Percentiles rank a stretch among this genome's conserved stretches.
These are phyloP conservation scores for Cetonia aurata DNA, from an alignment of 2,888 invertebrate species.

Conservation along the genomic window DNA sequence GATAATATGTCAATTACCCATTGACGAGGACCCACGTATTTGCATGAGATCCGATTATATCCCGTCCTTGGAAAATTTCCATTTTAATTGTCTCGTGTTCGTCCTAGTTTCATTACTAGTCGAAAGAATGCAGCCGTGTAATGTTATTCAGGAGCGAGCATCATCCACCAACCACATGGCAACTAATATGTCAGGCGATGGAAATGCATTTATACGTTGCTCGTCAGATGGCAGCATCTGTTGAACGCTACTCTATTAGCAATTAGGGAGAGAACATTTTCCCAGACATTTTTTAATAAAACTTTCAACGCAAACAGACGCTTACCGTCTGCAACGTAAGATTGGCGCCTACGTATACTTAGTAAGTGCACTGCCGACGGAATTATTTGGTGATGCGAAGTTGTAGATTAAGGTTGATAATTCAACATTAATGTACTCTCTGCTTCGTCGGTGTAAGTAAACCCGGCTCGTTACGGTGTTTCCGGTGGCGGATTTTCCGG, in stretches of 20 bases:
- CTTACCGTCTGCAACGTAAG: background rate
- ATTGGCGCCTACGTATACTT: background rate
- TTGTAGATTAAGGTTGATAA: slow-evolving; percentile 1
- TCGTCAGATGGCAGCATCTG: background rate
- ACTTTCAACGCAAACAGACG: background rate
- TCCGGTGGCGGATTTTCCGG: background rate
- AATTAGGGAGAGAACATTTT: background rate
- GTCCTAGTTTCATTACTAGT: too few species aligned
- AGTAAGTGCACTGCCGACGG: background rate
- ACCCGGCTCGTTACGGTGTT: background rate
- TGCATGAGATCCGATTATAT: too few species aligned
- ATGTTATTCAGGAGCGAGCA: too few species aligned
- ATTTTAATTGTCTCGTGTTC: too few species aligned
- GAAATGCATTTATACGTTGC: too few species aligned
- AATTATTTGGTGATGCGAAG: background rate
- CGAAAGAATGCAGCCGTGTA: too few species aligned
- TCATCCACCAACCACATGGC: too few species aligned
- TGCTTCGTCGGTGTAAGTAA: background rate
- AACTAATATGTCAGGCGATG: too few species aligned
- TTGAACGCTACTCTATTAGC: background rate
- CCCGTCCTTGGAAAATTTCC: too few species aligned
- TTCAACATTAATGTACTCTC: background rate
- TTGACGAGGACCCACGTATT: too few species aligned
- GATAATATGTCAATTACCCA: too few species aligned
- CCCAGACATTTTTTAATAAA: slow-evolving; percentile 1